Base-by-base conservation (phyloP, 2,888 invertebrate species). In the Coecobrya sp. region DNA sequence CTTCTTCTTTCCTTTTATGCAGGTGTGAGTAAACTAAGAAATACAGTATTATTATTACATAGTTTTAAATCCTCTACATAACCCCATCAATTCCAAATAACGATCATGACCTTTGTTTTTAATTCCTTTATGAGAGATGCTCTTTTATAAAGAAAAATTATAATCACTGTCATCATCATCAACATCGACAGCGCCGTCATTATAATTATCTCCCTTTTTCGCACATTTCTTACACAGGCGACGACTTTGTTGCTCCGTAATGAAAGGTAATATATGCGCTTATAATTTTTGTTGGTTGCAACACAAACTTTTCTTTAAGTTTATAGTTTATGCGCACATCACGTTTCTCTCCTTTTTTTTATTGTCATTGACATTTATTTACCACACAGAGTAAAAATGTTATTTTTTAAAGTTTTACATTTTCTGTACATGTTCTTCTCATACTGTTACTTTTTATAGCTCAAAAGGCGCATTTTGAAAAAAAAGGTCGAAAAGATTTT, bases 311-410 rank as follows among this genome's bases (percentile, higher is more conserved):
- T 36, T 36, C 36, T 36, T 36, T 36, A 36, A 36, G 36, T 36
- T 52, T 16, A 52, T 16, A 36, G 7, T 70, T 70, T 70, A 70
- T 36, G 30, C 36, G 7, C 70, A 36, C 10, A 11, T 30, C 70
- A 70, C 70, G 70, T 70, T 70, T 70, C 70, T 70, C 70, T 36
- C 70, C 36, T 27, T 65, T 59, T 65, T 4, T 65, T 10, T 36
- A 30, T 19, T 70, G 36, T 36, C 70, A 70, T 70, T 70, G 70
- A 70, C 70, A 36, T 70, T 70, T 36, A 70, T 3, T 36, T 1
- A 22, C 65, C 10, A 27, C 59, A n/a, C n/a, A n/a, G n/a, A n/a
- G n/a, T n/a, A n/a, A n/a, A n/a, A n/a, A n/a, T n/a, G n/a, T n/a
- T n/a, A n/a, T n/a, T n/a, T n/a, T n/a, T n/a, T n/a, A n/a, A n/a